Evolutionary conservation across 2,888 invertebrate species (phyloP), one percentile per base, ranked within the genome.

Genomic region (Sarcophaga caerulescens): DNA sequence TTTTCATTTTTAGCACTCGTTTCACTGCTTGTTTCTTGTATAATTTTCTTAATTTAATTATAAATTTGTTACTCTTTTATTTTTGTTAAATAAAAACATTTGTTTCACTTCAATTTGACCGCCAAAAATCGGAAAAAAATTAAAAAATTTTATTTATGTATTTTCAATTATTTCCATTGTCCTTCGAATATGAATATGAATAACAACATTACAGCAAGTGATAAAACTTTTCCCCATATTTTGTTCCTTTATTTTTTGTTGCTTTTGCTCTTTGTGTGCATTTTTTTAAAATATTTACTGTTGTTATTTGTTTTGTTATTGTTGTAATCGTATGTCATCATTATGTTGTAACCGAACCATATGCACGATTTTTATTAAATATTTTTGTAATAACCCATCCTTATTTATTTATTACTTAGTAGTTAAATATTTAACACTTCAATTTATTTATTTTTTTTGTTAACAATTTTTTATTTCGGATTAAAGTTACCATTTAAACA

Each of bases 331-430:
- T 71, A 66, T 77, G 60, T 66, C 82, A 82, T 60, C 57, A 59
- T 70, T 80, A 76, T 60, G 65, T 71, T 70, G 69, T 71, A 74
- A 80, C 73, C 45, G 25, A 77, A 77, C 77, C 77, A 73, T 83
- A 83, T 73, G 68, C 21, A 52, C n/a, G 69, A n/a, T 66, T 75
- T 74, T 17, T 47, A 57, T 62, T 44, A 69, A 63, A 68, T 12
- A 59, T 66, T 62, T 47, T 62, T 19, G n/a, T 35, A 65, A 63
- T 19, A 47, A 57, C 63, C 19, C 52, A 62, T 23, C 10, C 5
- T 21, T n/a, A 8, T 19, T 44, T 73, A 73, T 69, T 66, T 35
- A 35, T 35, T 8, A 8, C 35, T 35, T 35, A 35, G 35, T 35
- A 35, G 35, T 35, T 69, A 69, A 65, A 47, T 6, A 52, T 23